phyloP scores from a whole-genome alignment of 1,140 invertebrate species.

The Scaptomyza montana region DNA sequence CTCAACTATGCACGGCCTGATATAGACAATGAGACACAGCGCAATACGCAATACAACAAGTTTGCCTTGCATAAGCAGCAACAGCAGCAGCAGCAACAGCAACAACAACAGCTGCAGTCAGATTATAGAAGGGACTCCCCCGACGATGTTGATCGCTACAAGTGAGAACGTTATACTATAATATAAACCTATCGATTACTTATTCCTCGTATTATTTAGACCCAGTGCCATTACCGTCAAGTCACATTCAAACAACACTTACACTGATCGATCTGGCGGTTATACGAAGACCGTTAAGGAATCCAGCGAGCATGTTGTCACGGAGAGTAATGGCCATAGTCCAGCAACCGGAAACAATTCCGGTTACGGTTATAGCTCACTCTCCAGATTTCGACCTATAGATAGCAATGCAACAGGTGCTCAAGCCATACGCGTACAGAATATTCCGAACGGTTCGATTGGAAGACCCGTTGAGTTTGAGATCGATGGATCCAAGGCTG shows the following conservation, averaged over 20 bases:
- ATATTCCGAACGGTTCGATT: slow-evolving; percentile 92
- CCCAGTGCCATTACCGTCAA: slow-evolving; percentile 83
- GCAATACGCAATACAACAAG: slow-evolving; percentile 86
- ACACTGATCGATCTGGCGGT: slow-evolving; percentile 75
- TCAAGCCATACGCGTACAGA: slow-evolving; percentile 92
- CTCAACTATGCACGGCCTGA: slow-evolving; percentile 81
- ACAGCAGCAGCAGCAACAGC: slow-evolving; percentile 57
- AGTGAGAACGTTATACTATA: slow-evolving; percentile 27
- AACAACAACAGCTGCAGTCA: slow-evolving; percentile 25
- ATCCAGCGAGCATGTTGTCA: slow-evolving; percentile 79
- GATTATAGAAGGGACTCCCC: slow-evolving; percentile 71
- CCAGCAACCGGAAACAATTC: slow-evolving; percentile 6
- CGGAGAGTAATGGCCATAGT: slow-evolving; percentile 71
- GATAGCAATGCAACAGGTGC: slow-evolving; percentile 86
- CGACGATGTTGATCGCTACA: slow-evolving; percentile 77
- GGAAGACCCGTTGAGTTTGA: slow-evolving; percentile 97
- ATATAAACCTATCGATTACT: background rate
- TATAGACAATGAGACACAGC: slow-evolving; percentile 85
- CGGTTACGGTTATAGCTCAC: slow-evolving; percentile 70
- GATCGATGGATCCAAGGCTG: slow-evolving; percentile 97
- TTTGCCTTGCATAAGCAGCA: slow-evolving; percentile 83
- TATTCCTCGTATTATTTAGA: slow-evolving; percentile 36
- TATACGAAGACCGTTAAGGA: slow-evolving; percentile 82
- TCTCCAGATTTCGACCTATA: slow-evolving; percentile 81
- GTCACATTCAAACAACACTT: slow-evolving; percentile 81